Evolutionary conservation across 2,888 invertebrate species (phyloP).

Genomic region (Calliopum simillimum): DNA sequence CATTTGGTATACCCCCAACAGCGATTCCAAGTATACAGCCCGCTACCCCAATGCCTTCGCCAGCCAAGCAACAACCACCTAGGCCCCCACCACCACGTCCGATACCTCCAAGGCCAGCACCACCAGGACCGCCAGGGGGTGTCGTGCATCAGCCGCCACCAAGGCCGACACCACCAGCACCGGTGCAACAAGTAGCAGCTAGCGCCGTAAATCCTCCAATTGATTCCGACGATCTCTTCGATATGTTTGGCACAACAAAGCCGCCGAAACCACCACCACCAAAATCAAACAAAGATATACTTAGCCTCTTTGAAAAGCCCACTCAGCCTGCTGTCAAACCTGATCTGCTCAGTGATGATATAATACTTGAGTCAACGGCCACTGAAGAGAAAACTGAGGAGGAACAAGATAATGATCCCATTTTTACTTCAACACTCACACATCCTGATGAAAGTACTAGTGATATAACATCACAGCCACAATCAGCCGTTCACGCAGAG

Average conservation of each 20-base stretch:
- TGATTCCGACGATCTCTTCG: slow-evolving; percentile 70
- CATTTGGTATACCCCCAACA: slow-evolving; percentile 64
- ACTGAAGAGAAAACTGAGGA: slow-evolving; percentile 27
- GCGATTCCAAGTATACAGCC: slow-evolving; percentile 66
- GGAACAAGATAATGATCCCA: slow-evolving; percentile 52
- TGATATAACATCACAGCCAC: slow-evolving; percentile 64
- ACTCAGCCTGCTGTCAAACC: slow-evolving; percentile 63
- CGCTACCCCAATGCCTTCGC: slow-evolving; percentile 69
- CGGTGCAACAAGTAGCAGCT: slow-evolving; percentile 44
- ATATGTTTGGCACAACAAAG: slow-evolving; percentile 68
- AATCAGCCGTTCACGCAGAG: slow-evolving; percentile 55
- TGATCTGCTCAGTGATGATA: slow-evolving; percentile 73
- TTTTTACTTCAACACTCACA: slow-evolving; percentile 61
- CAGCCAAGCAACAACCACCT: slow-evolving; percentile 68
- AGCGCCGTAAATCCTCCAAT: slow-evolving; percentile 39
- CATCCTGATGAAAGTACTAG: slow-evolving; percentile 64
- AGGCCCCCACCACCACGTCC: slow-evolving; percentile 68
- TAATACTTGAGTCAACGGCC: slow-evolving; percentile 55
- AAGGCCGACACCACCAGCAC: slow-evolving; percentile 61
- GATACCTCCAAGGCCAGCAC: slow-evolving; percentile 63
- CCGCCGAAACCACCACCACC: slow-evolving; percentile 69
- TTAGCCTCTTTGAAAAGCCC: slow-evolving; percentile 70
- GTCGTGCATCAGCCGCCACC: slow-evolving; percentile 65
- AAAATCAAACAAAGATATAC: slow-evolving; percentile 73
- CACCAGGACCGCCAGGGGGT: slow-evolving; percentile 60